Percentiles rank a stretch among this genome's conserved stretches.
phyloP scores from a whole-genome alignment of 1,140 invertebrate species.

The Dendrolimus punctatus region DNA sequence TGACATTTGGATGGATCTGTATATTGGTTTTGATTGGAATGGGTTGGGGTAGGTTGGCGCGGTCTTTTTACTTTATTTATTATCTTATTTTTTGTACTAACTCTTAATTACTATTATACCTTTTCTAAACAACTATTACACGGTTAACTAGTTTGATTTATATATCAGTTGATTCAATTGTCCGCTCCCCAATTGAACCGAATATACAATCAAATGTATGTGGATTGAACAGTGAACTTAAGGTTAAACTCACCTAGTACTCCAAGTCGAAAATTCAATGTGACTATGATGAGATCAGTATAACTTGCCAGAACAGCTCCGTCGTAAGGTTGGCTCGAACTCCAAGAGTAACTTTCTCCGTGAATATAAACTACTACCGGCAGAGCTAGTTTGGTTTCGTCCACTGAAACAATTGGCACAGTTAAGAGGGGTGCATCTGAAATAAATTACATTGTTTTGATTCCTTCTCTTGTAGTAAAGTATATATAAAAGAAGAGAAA shows the following conservation, averaged over 20 bases:
- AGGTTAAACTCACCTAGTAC: slow-evolving; percentile 83
- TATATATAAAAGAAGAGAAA: no score
- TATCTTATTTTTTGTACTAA: no score
- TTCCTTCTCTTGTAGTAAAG: not conserved
- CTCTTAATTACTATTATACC: no score
- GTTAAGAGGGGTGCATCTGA: not conserved
- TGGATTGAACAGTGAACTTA: not conserved
- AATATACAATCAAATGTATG: not conserved
- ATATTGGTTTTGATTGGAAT: no score
- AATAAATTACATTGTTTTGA: no score
- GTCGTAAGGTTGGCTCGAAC: slow-evolving; percentile 95
- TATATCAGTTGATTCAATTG: not conserved
- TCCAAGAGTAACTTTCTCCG: slow-evolving; percentile 95
- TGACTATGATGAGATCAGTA: slow-evolving; percentile 94
- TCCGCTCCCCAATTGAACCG: not conserved
- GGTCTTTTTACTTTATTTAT: no score
- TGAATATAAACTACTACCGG: slow-evolving; percentile 95
- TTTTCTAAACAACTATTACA: no score
- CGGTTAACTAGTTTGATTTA: not conserved
- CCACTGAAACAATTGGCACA: slow-evolving; percentile 38
- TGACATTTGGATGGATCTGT: no score
- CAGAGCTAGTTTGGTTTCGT: slow-evolving; percentile 72
- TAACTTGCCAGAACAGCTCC: slow-evolving; percentile 93
- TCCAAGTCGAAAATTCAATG: slow-evolving; percentile 96
- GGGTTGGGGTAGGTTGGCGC: no score